Evolutionary conservation across 2,113 vertebrate species (phyloP).

Genomic region (Carlito syrichta): DNA sequence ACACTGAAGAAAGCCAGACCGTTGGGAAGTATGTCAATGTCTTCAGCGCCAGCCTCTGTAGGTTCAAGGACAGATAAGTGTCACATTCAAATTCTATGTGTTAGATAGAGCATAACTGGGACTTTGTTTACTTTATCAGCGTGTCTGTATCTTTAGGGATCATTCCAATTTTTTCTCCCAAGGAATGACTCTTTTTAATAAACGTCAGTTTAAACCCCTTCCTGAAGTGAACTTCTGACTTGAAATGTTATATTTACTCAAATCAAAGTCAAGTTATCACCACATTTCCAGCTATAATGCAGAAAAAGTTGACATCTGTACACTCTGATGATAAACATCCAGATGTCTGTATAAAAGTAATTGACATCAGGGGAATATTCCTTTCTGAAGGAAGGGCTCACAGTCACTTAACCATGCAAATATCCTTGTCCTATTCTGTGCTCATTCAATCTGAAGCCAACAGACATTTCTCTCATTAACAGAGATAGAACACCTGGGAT

Average conservation of each 20-base stretch:
- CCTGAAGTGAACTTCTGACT: conserved; percentile 61
- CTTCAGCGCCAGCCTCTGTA: conserved; percentile 84
- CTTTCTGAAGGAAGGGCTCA: conserved; percentile 55
- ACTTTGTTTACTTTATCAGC: conserved; percentile 37
- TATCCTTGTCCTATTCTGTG: conserved; percentile 39
- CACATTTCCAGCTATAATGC: conserved; percentile 44
- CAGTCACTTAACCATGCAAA: conserved; percentile 71
- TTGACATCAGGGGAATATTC: conserved; percentile 74
- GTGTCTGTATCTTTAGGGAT: conserved; percentile 35
- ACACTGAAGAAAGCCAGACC: conserved; percentile 86
- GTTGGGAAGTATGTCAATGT: conserved; percentile 86
- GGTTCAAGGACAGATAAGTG: conserved; percentile 47
- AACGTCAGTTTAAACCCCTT: conserved; percentile 51
- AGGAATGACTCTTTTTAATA: conserved; percentile 38
- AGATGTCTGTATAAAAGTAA: conserved; percentile 73
- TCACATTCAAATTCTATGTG: conserved; percentile 21
- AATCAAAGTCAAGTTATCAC: conserved; percentile 76
- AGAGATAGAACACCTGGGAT: conserved; percentile 68
- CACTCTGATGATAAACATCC: conserved; percentile 62
- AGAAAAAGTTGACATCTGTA: conserved; percentile 68
- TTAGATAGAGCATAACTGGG: neutral
- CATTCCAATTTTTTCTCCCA: neutral
- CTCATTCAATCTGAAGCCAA: conserved; percentile 47
- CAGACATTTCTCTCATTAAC: conserved; percentile 67
- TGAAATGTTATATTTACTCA: conserved; percentile 65